Conservation (phyloP, 2,888 invertebrate genomes). For the Zhengitettix transpicula region DNA sequence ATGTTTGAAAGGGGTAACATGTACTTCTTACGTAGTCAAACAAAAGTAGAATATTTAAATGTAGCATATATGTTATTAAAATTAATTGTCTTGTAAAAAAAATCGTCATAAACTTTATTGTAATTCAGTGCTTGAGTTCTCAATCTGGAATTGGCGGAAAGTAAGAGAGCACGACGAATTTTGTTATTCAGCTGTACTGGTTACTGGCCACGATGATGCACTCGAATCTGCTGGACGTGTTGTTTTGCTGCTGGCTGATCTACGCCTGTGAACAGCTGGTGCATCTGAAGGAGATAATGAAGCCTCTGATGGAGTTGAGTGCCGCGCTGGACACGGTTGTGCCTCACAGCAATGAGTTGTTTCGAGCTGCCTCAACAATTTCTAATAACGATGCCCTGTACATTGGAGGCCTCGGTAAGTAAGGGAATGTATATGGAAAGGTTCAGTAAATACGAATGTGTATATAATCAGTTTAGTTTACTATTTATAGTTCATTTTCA, state of each 20-base stretch:
- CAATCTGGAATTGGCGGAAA: no score
- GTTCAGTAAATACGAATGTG: no score
- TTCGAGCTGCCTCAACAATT: constrained; percentile 18
- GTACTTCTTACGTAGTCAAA: no score
- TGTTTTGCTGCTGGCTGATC: constrained; percentile 72
- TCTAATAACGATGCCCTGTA: background rate
- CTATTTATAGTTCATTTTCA: no score
- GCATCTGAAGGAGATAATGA: constrained; percentile 73
- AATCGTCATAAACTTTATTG: no score
- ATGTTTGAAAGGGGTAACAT: no score
- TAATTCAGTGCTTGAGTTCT: no score
- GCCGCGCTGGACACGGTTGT: constrained; percentile 64
- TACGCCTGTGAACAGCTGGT: constrained; percentile 75
- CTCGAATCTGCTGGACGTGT: constrained; percentile 45
- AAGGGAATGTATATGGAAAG: background rate
- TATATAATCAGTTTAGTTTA: no score
- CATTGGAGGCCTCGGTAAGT: background rate
- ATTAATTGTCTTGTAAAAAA: no score
- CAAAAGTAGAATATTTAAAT: no score
- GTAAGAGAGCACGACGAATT: no score
- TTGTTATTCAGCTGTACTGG: constrained; percentile 39
- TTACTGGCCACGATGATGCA: constrained; percentile 44
- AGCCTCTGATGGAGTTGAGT: constrained; percentile 71
- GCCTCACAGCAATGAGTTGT: constrained; percentile 31
- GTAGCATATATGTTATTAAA: no score